phyloP scores from a whole-genome alignment of 2,113 vertebrate genomes.

The Scomber colias region DNA sequence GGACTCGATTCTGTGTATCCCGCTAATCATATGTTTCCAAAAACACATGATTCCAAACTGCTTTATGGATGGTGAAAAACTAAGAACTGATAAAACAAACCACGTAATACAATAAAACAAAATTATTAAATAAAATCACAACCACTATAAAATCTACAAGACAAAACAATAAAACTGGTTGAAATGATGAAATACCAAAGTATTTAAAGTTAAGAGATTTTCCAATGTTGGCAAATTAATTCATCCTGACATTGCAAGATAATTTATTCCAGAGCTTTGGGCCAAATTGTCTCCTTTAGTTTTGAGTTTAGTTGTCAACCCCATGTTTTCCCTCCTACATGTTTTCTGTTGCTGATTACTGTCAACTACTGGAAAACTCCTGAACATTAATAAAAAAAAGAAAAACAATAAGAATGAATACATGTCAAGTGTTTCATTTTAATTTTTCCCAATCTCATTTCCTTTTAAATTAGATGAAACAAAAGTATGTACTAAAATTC shows the following conservation, averaged over 20 bases:
- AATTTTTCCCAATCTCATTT: too few species aligned
- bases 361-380: background rate
- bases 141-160: too few species aligned
- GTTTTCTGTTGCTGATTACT: slow-evolving; percentile 8
- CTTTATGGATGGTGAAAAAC: background rate
- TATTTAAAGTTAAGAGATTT: background rate
- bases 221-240: background rate
- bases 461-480: too few species aligned
- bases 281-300: slow-evolving; percentile 10
- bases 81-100: background rate
- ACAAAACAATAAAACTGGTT: background rate
- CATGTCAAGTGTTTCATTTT: too few species aligned
- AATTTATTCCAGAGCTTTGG: slow-evolving; percentile 17
- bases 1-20: slow-evolving; percentile 12
- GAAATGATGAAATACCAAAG: background rate
- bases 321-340: background rate
- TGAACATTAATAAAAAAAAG: too few species aligned
- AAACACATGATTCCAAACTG: background rate
- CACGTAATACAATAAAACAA: background rate
- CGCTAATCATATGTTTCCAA: background rate
- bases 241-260: slow-evolving; percentile 9
- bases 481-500: too few species aligned
- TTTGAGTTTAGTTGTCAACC: slow-evolving; percentile 2
- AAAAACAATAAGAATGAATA: too few species aligned
- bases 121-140: background rate